Evolutionary conservation across 2,113 vertebrate genomes (phyloP).

Genomic region (Lonchura striata): DNA sequence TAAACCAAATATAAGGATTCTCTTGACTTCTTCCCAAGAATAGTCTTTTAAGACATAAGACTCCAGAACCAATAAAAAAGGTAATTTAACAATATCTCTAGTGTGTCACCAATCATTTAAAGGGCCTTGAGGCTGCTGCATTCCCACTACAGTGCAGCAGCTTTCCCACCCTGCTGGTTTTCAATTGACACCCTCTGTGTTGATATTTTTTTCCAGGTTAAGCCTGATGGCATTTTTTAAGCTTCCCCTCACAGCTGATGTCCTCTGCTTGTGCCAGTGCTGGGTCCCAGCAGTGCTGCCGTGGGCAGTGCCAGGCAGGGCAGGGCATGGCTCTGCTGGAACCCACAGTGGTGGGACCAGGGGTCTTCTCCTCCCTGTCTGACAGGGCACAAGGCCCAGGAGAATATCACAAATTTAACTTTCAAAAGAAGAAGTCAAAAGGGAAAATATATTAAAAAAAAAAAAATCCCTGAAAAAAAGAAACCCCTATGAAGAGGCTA

Average conservation of each 20-base stretch:
- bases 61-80: conserved; percentile 76
- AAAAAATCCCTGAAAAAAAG: background rate
- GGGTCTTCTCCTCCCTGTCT: too few relatives aligned
- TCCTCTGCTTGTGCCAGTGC: background rate
- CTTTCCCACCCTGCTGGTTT: conserved; percentile 69
- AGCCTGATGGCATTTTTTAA: conserved; percentile 20
- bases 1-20: conserved; percentile 55
- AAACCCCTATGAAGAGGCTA: fast-evolving
- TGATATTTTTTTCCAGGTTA: background rate
- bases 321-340: background rate
- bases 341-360: background rate
- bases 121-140: conserved; percentile 65
- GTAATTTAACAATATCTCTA: conserved; percentile 74
- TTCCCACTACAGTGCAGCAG: conserved; percentile 19
- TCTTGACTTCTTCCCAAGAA: conserved; percentile 71
- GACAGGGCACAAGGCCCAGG: background rate
- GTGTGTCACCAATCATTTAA: conserved; percentile 72
- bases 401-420: background rate
- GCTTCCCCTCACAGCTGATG: background rate
- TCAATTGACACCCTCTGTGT: conserved; percentile 63
- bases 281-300: background rate
- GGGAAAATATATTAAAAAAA: too few relatives aligned
- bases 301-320: background rate
- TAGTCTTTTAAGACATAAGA: conserved; percentile 67
- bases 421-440: background rate